A percentile compares a stretch with the other conserved stretches of the same genome.
Evolutionary conservation across 2,797 vertebrate genomes (phyloP).

Genomic region (Trachurus trachurus): DNA sequence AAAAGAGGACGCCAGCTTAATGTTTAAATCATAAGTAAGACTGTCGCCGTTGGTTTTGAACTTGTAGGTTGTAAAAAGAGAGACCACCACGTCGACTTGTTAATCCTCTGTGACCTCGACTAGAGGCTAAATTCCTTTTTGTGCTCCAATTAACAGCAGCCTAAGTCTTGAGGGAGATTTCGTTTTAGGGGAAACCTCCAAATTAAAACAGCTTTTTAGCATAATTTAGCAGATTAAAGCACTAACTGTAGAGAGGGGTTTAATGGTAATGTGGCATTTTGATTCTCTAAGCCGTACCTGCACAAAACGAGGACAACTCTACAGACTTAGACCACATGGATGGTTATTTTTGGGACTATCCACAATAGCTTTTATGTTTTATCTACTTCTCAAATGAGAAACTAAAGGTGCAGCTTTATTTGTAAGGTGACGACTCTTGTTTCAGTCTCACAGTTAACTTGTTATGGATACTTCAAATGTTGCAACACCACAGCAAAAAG

Average conservation of each 20-base stretch:
- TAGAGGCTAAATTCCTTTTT: not conserved
- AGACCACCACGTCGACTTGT: not conserved
- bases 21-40: not conserved
- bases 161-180: not conserved
- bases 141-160: not conserved
- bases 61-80: not conserved
- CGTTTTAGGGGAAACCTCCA: not conserved
- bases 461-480: too few species aligned
- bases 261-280: not conserved
- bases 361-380: too few species aligned
- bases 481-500: too few species aligned
- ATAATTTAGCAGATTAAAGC: not conserved
- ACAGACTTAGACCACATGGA: not conserved
- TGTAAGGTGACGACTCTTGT: too few species aligned
- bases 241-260: not conserved
- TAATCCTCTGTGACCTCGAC: not conserved
- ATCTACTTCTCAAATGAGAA: too few species aligned
- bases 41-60: not conserved
- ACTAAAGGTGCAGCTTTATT: too few species aligned
- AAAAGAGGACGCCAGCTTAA: not conserved
- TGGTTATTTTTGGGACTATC: too few species aligned
- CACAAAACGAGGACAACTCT: not conserved
- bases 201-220: not conserved
- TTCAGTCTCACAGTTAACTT: too few species aligned
- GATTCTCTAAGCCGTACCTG: not conserved